Conservation (phyloP, 2,888 invertebrate genomes). For the Mechanitis mazaeus region DNA sequence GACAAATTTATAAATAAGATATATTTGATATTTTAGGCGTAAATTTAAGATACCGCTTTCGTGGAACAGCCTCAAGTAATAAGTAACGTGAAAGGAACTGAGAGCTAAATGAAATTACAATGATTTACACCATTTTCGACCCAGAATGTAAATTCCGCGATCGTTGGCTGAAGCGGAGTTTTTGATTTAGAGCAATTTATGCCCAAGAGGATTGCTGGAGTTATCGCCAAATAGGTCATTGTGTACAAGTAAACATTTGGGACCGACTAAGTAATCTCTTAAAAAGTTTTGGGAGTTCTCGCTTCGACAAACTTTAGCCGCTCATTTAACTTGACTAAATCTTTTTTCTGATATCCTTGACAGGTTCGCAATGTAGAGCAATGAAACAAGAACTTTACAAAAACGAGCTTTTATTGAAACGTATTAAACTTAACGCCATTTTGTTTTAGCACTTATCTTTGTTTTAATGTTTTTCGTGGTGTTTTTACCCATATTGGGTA, state of each 20-base stretch:
- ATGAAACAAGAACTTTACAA: slow-evolving; percentile 33
- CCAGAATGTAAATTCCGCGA: slow-evolving; percentile 37
- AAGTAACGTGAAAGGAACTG: slow-evolving; percentile 29
- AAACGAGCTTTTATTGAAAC: no score
- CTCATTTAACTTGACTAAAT: slow-evolving; percentile 37
- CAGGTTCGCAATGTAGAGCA: slow-evolving; percentile 33
- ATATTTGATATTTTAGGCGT: slow-evolving; percentile 13
- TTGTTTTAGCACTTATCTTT: no score
- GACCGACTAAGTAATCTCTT: slow-evolving; percentile 22
- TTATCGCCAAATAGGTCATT: slow-evolving; percentile 35
- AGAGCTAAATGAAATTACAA: slow-evolving; percentile 41
- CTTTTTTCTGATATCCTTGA: slow-evolving; percentile 34
- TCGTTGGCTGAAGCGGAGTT: slow-evolving; percentile 33
- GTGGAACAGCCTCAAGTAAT: slow-evolving; percentile 25
- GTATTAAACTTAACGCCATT: no score
- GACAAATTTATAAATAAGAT: background rate
- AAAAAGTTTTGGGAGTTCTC: slow-evolving; percentile 24
- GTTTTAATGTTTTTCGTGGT: no score
- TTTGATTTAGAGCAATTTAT: slow-evolving; percentile 43
- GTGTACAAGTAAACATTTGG: slow-evolving; percentile 23
- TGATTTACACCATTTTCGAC: slow-evolving; percentile 40
- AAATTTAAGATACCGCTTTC: slow-evolving; percentile 22
- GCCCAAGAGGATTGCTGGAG: slow-evolving; percentile 31
- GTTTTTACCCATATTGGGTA: no score
- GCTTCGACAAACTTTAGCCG: slow-evolving; percentile 29